Evolutionary conservation across 2,888 invertebrate species (phyloP).

Genomic region (Volucella bombylans): DNA sequence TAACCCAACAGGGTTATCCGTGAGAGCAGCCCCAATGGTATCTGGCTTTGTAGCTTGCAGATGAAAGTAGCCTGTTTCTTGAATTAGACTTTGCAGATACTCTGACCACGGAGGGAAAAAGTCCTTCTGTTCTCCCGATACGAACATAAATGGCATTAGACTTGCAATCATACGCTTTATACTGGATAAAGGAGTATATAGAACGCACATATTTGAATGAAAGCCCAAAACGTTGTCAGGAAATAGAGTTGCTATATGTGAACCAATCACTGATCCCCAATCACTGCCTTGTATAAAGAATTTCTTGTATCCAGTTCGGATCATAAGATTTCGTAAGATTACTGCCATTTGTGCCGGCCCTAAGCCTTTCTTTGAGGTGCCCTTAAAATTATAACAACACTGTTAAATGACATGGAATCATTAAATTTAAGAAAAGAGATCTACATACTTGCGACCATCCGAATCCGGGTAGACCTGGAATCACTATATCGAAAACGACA

Average conservation of each 20-base stretch:
- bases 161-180: slow-evolving; percentile 83
- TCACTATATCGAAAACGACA: slow-evolving; percentile 85
- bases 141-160: slow-evolving; percentile 84
- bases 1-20: slow-evolving; percentile 88
- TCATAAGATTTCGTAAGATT: slow-evolving; percentile 87
- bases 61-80: slow-evolving; percentile 87
- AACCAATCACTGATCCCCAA: slow-evolving; percentile 89
- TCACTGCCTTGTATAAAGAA: slow-evolving; percentile 91
- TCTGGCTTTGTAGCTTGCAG: slow-evolving; percentile 94
- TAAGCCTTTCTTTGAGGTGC: slow-evolving; percentile 56
- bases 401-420: not conserved
- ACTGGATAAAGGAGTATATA: slow-evolving; percentile 78
- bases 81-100: slow-evolving; percentile 76
- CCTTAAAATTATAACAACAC: slow-evolving; percentile 4
- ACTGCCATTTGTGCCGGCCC: slow-evolving; percentile 84
- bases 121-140: slow-evolving; percentile 83
- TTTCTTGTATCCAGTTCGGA: slow-evolving; percentile 85
- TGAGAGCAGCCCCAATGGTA: slow-evolving; percentile 86
- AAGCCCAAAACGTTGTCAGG: slow-evolving; percentile 85
- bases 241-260: slow-evolving; percentile 86
- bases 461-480: slow-evolving; percentile 83
- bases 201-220: slow-evolving; percentile 86
- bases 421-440: not conserved
- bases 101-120: slow-evolving; percentile 83
- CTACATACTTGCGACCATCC: slow-evolving; percentile 81